Percentiles rank a stretch among this genome's conserved stretches.
phyloP scores from a whole-genome alignment of 2,797 vertebrate genomes.

The Mormyrus hasselquistii region DNA sequence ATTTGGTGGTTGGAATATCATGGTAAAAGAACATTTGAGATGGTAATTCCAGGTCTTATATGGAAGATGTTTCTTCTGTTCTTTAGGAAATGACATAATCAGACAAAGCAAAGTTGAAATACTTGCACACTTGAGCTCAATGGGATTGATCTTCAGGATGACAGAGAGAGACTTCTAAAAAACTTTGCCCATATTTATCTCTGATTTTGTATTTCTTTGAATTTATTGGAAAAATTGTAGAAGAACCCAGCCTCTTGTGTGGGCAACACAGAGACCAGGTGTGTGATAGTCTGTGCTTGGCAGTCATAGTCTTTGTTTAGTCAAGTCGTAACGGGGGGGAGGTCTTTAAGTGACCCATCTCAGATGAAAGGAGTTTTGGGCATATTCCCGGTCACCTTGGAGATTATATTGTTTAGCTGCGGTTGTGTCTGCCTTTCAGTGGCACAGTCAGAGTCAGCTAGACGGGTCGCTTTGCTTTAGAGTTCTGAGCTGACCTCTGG shows the following conservation, averaged over 20 bases:
- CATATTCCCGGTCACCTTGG: slow-evolving; percentile 41
- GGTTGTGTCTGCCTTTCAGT: slow-evolving; percentile 51
- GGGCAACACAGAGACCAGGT: neutral
- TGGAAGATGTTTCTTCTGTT: neutral
- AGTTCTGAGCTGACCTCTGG: neutral
- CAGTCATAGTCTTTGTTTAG: neutral
- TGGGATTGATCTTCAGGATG: neutral
- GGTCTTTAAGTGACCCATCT: neutral
- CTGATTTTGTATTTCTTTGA: neutral
- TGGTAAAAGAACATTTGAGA: neutral
- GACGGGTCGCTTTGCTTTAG: neutral
- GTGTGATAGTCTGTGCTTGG: neutral
- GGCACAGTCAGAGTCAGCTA: slow-evolving; percentile 28
- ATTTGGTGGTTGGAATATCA: neutral
- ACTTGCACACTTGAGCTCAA: neutral
- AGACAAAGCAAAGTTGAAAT: neutral
- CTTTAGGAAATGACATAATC: neutral
- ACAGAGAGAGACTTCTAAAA: neutral
- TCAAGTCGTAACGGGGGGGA: neutral
- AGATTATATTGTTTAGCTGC: slow-evolving; percentile 54
- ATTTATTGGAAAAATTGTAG: neutral
- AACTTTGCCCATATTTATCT: neutral
- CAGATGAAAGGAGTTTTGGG: slow-evolving; percentile 35
- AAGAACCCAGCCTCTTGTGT: neutral
- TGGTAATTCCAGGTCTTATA: neutral